phyloP scores from a whole-genome alignment of 1,140 invertebrate genomes.

The Lasioglossum baleicum region DNA sequence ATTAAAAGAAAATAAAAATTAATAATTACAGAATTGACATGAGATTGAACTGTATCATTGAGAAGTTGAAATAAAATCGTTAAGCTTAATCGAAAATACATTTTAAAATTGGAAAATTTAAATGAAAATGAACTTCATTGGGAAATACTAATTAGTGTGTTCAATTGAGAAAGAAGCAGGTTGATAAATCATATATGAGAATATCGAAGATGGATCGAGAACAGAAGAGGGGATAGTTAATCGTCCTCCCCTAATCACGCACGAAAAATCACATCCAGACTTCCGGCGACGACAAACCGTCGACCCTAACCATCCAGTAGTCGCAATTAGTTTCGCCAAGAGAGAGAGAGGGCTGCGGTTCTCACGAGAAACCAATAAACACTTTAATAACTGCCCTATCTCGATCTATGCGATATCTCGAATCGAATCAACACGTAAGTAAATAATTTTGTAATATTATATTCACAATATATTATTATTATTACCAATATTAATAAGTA shows the following conservation, averaged over 20 bases:
- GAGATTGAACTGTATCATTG: too few species aligned
- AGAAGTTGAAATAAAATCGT: too few species aligned
- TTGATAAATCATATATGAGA: background rate
- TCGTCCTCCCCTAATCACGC: background rate
- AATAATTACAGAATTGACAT: too few species aligned
- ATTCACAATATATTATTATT: too few species aligned
- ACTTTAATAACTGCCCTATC: background rate
- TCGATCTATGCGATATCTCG: background rate
- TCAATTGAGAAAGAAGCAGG: background rate
- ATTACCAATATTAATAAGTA: too few species aligned
- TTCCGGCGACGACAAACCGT: slow-evolving; percentile 30
- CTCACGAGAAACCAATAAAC: slow-evolving; percentile 19
- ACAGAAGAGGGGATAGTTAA: background rate
- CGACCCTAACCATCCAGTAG: background rate
- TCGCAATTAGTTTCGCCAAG: slow-evolving; percentile 32
- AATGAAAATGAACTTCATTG: too few species aligned
- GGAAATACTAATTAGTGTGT: background rate
- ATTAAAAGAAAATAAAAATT: too few species aligned
- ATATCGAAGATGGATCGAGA: background rate
- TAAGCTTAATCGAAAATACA: too few species aligned
- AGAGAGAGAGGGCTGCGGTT: background rate
- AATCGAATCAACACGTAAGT: too few species aligned
- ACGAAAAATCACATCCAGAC: slow-evolving; percentile 23
- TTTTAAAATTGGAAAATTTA: too few species aligned
- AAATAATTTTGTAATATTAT: too few species aligned